Conservation (phyloP, 2,113 vertebrate species). For the Hippocampus mohnikei region DNA sequence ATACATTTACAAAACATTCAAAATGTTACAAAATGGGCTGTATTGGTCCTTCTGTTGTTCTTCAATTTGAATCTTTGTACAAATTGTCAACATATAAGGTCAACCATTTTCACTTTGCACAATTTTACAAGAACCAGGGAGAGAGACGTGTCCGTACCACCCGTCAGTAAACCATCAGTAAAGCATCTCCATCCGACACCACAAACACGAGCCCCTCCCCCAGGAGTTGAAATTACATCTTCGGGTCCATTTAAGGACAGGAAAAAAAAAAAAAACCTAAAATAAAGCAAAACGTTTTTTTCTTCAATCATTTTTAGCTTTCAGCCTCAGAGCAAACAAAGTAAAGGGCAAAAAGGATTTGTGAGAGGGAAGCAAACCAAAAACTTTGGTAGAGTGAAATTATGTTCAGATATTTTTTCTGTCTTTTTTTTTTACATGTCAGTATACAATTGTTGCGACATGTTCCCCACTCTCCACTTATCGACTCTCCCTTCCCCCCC, state of each 20-base stretch:
- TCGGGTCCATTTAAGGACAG: conserved; percentile 53
- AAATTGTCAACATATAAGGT: conserved; percentile 76
- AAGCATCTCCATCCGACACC: conserved; percentile 46
- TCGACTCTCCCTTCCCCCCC: conserved; percentile 78
- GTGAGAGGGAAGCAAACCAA: conserved; percentile 64
- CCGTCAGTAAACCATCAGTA: conserved; percentile 51
- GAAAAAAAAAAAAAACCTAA: conserved; percentile 45
- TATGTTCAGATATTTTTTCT: conserved; percentile 53
- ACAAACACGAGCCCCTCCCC: conserved; percentile 33
- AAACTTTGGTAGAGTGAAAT: conserved; percentile 67
- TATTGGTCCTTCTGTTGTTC: conserved; percentile 88
- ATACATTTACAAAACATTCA: conserved; percentile 96
- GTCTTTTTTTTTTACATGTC: conserved; percentile 41
- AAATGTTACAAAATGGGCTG: conserved; percentile 96
- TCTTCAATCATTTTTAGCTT: conserved; percentile 52
- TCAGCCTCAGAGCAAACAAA: conserved; percentile 63
- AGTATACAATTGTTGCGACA: conserved; percentile 61
- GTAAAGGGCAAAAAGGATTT: conserved; percentile 42
- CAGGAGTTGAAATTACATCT: conserved; percentile 52
- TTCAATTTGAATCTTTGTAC: conserved; percentile 81
- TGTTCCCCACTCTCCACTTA: conserved; percentile 69
- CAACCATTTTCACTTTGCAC: conserved; percentile 72
- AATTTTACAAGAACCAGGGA: conserved; percentile 82
- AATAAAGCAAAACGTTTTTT: conserved; percentile 53
- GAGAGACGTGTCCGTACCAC: conserved; percentile 50